Evolutionary conservation across 2,113 vertebrate species (phyloP).

Genomic region (Lucifuga dentata): DNA sequence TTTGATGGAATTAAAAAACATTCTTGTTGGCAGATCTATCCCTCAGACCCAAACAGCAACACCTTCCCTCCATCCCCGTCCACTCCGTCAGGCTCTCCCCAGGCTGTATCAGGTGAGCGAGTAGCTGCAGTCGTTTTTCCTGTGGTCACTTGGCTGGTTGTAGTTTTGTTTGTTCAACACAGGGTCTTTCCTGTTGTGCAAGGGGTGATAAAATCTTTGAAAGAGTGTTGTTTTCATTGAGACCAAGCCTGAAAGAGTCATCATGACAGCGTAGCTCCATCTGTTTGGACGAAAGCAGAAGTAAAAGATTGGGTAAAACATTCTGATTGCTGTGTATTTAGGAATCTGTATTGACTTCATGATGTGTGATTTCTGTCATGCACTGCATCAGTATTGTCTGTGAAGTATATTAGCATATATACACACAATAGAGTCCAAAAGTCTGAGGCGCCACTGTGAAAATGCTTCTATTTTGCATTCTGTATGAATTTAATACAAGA

Average conservation of each 20-base stretch:
- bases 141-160: slow-evolving; percentile 27
- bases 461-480: too few species aligned
- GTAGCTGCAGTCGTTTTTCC: slow-evolving; percentile 15
- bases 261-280: slow-evolving; percentile 55
- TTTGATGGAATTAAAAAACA: slow-evolving; percentile 21
- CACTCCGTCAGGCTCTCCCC: slow-evolving; percentile 93
- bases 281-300: slow-evolving; percentile 60
- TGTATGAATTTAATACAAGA: too few species aligned
- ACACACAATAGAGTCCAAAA: too few species aligned
- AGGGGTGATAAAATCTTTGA: slow-evolving; percentile 19
- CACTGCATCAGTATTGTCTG: too few species aligned
- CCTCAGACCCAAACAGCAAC: slow-evolving; percentile 92
- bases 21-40: slow-evolving; percentile 89
- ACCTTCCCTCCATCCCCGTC: slow-evolving; percentile 94
- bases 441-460: too few species aligned
- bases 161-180: slow-evolving; percentile 34
- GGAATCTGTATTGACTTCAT: too few species aligned
- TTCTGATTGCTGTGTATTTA: background rate
- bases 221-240: slow-evolving; percentile 30
- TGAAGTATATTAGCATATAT: too few species aligned
- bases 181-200: slow-evolving; percentile 24
- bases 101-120: slow-evolving; percentile 90
- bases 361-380: too few species aligned
- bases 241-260: slow-evolving; percentile 1
- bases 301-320: slow-evolving; percentile 5